Base-by-base conservation (phyloP, 1,140 invertebrate genomes). In the Caenorhabditis remanei region DNA sequence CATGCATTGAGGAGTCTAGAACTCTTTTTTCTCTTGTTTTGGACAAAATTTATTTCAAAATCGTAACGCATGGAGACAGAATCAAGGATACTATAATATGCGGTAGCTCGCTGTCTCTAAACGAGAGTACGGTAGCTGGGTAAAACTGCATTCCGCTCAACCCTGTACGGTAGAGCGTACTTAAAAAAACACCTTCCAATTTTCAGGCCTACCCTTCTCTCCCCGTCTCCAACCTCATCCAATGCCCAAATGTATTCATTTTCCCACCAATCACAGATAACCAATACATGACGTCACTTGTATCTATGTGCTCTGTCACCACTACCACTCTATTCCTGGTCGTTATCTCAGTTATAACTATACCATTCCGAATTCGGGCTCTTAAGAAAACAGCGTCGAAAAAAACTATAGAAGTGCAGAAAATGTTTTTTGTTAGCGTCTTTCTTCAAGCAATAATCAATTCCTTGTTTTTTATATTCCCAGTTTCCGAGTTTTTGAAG, bases 401-500 rank as follows among this genome's bases (percentile, higher is more conserved):
- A 46, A 67, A 71, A 46, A 71, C 65, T 4, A 71, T 71, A 1
- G 40, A 71, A 46, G 19, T 71, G 6, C 65, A 71, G 41, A 71
- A 71, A 46, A 71, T 71, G 65, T 71, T 46, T 19, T 71, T 71
- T 19, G 40, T 46, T 14, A 71, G 65, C 19, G 65, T 71, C 46
- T 6, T 71, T 3, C 13, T 71, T 2, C 65, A 71, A 71, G 65
- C 65, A 19, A 4, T 71, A 4, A 71, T 71, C 14, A 71, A 71
- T 24, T 71, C 65, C 0, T 19, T 71, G 41, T 71, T 71, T 14
- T 71, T 71, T 41, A 71, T 71, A 43, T 71, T 71, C 46, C 65
- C 65, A 71, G 65, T 71, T 19, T 71, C 65, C 7, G 65, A 71
- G 14, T 71, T 71, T 46, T 8, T 71, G 16, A 71, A 71, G 46